Evolutionary conservation across 1,140 invertebrate species (phyloP), one percentile per base, ranked within the genome.

Genomic region (Paralvinella palmiformis): DNA sequence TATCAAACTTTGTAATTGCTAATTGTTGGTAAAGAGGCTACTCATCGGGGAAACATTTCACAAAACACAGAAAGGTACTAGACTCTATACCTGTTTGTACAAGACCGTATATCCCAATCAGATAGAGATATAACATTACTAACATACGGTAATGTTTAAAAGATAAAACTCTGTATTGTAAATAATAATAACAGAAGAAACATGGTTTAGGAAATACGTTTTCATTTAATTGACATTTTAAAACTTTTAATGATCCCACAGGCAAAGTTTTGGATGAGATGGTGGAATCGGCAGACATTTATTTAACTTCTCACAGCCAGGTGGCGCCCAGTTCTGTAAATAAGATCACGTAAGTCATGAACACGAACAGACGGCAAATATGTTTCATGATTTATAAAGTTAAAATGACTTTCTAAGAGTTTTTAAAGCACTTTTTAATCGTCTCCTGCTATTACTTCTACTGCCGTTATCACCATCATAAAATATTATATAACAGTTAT

Each of bases 241-340:
- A n/a, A n/a, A n/a, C n/a, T n/a, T n/a, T n/a, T 48, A 81, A 64
- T 81, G 78, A 17, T 69, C 65, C 80, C 79, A 81, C 1, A 57
- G 59, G 66, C 80, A 81, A 24, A 69, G 66, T 59, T 72, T 70
- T n/a, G 76, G 77, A 22, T 75, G 70, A 0, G 78, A 75, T 37
- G 67, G 62, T 6, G 79, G 79, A 17, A 55, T 59, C 4, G 68
- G 70, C 6, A 79, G 63, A 56, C 80, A 81, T 31, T 72, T 73
- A 27, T 75, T 72, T 4, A 77, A 22, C 60, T 78, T 73, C 36
- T 78, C 70, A 68, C 80, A 81, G 13, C 80, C 80, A 57, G 75
- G 76, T 22, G 80, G 79, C 13, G 73, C 67, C 80, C 80, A 81
- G 64, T 80, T 75, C 78, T 79, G 61, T 20, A 68, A 71, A 59